Conservation (phyloP, 1,140 invertebrate species). For the Drosophila prosaltans region DNA sequence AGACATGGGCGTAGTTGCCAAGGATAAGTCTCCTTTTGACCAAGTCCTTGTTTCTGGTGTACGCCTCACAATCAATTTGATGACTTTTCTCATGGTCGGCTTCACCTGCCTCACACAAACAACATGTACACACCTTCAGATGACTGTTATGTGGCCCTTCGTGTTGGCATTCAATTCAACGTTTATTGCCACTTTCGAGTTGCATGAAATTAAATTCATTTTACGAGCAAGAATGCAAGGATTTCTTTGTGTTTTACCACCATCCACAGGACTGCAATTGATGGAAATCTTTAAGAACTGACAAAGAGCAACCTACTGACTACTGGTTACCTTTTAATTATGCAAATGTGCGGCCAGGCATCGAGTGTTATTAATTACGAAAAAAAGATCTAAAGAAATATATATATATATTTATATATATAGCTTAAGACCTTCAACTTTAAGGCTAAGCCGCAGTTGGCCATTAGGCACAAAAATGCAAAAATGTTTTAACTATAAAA, state of each 20-base stretch:
- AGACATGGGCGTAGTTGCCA: background rate
- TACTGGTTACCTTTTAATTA: constrained; percentile 63
- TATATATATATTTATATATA: background rate
- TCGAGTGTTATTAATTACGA: constrained; percentile 72
- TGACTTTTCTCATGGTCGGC: constrained; percentile 10
- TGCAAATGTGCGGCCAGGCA: constrained; percentile 70
- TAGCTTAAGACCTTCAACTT: constrained; percentile 25
- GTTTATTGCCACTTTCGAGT: constrained; percentile 78
- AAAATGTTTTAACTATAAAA: constrained; percentile 28
- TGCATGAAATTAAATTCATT: constrained; percentile 75
- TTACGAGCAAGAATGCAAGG: constrained; percentile 69
- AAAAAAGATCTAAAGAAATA: constrained; percentile 40
- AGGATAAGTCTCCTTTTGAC: background rate
- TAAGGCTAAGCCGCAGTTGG: constrained; percentile 49
- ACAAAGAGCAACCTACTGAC: background rate
- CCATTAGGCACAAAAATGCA: constrained; percentile 59
- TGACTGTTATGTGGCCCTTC: constrained; percentile 49
- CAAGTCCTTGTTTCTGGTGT: background rate
- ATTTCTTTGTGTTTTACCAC: constrained; percentile 15
- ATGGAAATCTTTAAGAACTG: constrained; percentile 62
- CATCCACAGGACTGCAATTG: constrained; percentile 31
- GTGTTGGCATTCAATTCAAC: constrained; percentile 58
- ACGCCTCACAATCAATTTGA: constrained; percentile 9
- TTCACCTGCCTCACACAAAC: background rate
- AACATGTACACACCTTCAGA: constrained; percentile 17